Conservation (phyloP, 2,113 vertebrate genomes). For the Pao palembangensis region DNA sequence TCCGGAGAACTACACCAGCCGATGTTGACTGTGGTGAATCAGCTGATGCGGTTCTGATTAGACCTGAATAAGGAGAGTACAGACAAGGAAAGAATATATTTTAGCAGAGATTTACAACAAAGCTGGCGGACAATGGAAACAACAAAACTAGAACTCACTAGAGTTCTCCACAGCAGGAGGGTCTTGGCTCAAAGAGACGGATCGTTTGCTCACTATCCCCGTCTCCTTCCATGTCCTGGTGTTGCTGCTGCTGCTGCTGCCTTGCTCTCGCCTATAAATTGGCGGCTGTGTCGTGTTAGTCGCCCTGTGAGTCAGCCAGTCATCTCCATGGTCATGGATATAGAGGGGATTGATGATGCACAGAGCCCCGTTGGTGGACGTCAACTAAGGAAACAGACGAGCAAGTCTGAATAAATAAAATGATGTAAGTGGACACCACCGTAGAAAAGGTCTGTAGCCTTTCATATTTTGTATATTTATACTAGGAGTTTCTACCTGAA, state of each 20-base stretch:
- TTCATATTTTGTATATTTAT: neutral
- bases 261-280: slow-evolving; percentile 26
- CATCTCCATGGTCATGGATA: slow-evolving; percentile 76
- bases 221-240: slow-evolving; percentile 61
- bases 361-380: slow-evolving; percentile 69
- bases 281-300: neutral
- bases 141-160: slow-evolving; percentile 35
- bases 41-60: slow-evolving; percentile 44
- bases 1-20: slow-evolving; percentile 60
- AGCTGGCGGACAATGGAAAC: neutral
- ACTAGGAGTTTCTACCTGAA: slow-evolving; percentile 48
- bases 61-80: slow-evolving; percentile 32
- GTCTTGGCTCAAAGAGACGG: slow-evolving; percentile 63
- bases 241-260: slow-evolving; percentile 67
- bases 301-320: slow-evolving; percentile 45
- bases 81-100: neutral
- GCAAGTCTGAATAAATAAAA: neutral
- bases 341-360: slow-evolving; percentile 85
- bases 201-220: slow-evolving; percentile 51
- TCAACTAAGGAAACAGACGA: slow-evolving; percentile 45
- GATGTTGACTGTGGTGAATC: slow-evolving; percentile 29
- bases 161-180: slow-evolving; percentile 12
- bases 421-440: neutral
- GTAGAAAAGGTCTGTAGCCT: neutral
- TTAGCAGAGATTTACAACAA: too few relatives aligned